Base-by-base conservation (phyloP, 1,140 invertebrate genomes). In the Heterodera carotae region DNA sequence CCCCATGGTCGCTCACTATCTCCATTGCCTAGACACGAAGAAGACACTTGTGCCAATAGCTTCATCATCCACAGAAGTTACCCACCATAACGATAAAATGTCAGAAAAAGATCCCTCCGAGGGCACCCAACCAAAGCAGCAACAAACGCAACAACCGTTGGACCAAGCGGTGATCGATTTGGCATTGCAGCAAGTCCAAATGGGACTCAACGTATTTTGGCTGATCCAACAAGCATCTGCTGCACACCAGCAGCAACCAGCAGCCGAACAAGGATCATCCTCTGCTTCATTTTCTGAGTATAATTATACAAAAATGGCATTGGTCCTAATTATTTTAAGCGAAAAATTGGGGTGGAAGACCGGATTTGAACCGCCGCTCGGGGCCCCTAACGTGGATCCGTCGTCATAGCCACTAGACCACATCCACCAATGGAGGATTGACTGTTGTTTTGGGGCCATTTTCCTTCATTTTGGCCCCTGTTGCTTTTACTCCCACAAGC, bases 221-320 rank as follows among this genome's bases (percentile, higher is more conserved):
- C 15, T 56, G 18, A 56, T 56, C 18, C 48, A 56, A 56, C 48
- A 56, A 56, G 48, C 48, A 18, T 12, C 48, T 0, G 48, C 48
- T 5, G 22, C 22, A 4, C 48, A 56, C 15, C 48, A 56, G 18
- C 48, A 56, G 18, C 48, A 56, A 56, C 48, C 15, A 56, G 12
- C 12, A 22, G 48, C 22, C 5, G 48, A 15, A 2, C 12, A 56
- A 56, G 22, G 22, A 43, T 12, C 48, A 22, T 22, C 48, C 27
- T 31, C 71, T 10, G 77, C 74, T 15, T 31, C 66, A 22, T 34
- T 68, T 22, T 22, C 66, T n/a, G 22, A 25, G 66, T 34, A 68
- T 66, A 8, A 12, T 31, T 10, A 66, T 66, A n/a, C n/a, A n/a
- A n/a, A n/a, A n/a, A n/a, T n/a, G n/a, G n/a, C n/a, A n/a, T n/a